phyloP scores from a whole-genome alignment of 2,888 invertebrate genomes.

The Lithophane semibrunnea region DNA sequence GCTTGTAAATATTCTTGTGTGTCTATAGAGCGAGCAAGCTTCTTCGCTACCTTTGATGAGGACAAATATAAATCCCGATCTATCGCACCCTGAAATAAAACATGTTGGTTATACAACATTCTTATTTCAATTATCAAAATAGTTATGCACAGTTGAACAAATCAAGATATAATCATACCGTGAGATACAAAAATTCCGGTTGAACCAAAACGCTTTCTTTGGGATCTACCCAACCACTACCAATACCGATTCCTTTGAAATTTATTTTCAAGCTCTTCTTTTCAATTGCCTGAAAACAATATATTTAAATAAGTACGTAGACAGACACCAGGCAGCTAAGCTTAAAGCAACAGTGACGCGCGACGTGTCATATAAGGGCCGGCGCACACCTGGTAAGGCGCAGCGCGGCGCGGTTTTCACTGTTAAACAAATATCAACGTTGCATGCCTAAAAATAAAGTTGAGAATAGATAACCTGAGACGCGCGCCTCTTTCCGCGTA shows the following conservation, averaged over 20 bases:
- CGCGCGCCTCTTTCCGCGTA: too few species aligned
- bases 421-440: too few species aligned
- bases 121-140: background rate
- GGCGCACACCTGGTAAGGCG: too few species aligned
- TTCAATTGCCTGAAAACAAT: constrained; percentile 79
- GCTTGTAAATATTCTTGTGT: constrained; percentile 73
- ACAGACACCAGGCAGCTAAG: background rate
- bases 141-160: background rate
- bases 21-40: constrained; percentile 76
- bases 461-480: too few species aligned
- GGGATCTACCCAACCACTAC: constrained; percentile 86
- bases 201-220: constrained; percentile 81
- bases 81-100: constrained; percentile 79
- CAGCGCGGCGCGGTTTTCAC: too few species aligned
- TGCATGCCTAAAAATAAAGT: too few species aligned
- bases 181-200: constrained; percentile 80
- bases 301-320: background rate
- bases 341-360: background rate
- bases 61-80: constrained; percentile 77
- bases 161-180: constrained; percentile 71
- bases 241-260: constrained; percentile 86
- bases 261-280: constrained; percentile 84
- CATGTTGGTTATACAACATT: background rate
- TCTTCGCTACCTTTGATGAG: constrained; percentile 71
- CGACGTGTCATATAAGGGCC: background rate